Evolutionary conservation across 2,113 vertebrate genomes (phyloP).

Genomic region (Cinclus cinclus): DNA sequence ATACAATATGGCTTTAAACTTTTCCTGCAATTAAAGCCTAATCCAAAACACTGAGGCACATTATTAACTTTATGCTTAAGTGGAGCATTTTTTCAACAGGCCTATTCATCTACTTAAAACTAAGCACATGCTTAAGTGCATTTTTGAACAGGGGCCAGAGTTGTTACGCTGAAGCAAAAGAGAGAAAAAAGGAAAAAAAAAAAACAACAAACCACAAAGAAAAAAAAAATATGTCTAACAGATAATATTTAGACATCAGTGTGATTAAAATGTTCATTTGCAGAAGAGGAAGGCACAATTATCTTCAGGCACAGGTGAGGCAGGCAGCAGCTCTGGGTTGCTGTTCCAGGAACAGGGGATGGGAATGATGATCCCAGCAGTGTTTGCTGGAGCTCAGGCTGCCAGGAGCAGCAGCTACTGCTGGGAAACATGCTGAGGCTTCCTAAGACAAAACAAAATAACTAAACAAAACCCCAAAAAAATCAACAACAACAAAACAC

Average conservation of each 20-base stretch:
- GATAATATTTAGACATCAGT: not conserved
- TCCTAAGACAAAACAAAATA: not conserved
- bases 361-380: not conserved
- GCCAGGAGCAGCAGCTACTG: not conserved
- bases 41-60: conserved; percentile 28
- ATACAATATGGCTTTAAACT: conserved; percentile 33
- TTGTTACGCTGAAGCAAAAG: not conserved
- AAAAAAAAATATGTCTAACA: not conserved
- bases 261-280: not conserved
- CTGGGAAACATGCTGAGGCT: not conserved
- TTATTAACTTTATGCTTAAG: conserved; percentile 40
- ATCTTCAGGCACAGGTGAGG: not conserved
- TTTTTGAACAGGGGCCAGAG: conserved; percentile 35
- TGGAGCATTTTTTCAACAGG: conserved; percentile 28
- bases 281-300: not conserved
- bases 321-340: not conserved
- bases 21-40: conserved; percentile 41
- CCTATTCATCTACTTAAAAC: conserved; percentile 46
- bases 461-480: not conserved
- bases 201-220: not conserved
- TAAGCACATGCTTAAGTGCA: conserved; percentile 52
- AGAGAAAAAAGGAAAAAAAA: not conserved
- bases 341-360: not conserved
- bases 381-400: not conserved
- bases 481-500: no score